phyloP scores from a whole-genome alignment of 2,113 vertebrate species.

The human (Homo sapiens) region DNA sequence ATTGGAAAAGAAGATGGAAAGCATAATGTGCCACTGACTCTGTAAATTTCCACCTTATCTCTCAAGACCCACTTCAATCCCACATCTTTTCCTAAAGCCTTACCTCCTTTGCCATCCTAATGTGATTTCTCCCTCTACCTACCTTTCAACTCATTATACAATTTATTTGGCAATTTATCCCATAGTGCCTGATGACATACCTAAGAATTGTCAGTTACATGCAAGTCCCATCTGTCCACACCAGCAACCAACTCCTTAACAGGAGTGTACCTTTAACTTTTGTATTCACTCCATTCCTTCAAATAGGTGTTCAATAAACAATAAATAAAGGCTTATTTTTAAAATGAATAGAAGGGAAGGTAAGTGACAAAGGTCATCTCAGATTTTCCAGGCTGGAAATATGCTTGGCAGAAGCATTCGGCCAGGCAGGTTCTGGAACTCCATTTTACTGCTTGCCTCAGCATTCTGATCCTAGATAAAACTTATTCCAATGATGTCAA shows the following conservation, averaged over 20 bases:
- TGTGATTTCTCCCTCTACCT: neutral
- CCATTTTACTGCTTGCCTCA: neutral
- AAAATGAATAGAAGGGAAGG: neutral
- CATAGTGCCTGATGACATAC: neutral
- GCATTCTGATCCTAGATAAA: conserved; percentile 14
- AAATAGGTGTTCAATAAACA: neutral
- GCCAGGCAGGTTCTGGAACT: neutral
- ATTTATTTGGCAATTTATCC: neutral
- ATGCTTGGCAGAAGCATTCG: neutral
- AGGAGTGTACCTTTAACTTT: neutral
- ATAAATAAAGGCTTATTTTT: neutral
- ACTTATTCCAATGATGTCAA: neutral
- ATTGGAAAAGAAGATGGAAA: neutral
- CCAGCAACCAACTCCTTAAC: neutral
- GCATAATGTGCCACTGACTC: neutral
- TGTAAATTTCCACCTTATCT: neutral
- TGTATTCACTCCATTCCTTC: neutral
- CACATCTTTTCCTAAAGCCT: neutral
- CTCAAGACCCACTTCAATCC: neutral
- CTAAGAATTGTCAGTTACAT: neutral
- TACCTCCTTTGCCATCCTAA: neutral
- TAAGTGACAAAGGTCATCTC: neutral
- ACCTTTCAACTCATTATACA: neutral
- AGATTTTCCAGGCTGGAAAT: neutral
- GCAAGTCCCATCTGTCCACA: neutral